These are phyloP conservation scores for Oncorhynchus keta DNA, from an alignment of 2,113 vertebrate species.

Conservation along the genomic window DNA sequence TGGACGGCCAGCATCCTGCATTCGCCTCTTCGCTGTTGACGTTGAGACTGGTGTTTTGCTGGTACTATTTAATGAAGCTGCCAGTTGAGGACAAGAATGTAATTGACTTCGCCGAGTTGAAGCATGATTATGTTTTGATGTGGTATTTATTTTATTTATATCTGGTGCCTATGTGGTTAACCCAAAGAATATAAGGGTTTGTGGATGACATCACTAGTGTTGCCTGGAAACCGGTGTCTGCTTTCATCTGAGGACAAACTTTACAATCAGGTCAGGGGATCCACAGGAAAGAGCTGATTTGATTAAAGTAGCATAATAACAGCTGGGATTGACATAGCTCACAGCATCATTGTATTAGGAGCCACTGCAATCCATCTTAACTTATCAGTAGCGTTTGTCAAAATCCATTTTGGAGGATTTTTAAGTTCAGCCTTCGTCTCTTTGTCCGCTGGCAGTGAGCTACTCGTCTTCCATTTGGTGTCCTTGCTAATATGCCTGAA, in stretches of 20 bases:
- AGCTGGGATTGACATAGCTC: background rate
- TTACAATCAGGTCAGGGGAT: background rate
- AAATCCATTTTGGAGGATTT: background rate
- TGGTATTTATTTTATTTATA: background rate
- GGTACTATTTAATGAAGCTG: too few relatives aligned
- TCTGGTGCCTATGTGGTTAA: too few relatives aligned
- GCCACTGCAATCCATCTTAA: background rate
- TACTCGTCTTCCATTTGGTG: too few relatives aligned
- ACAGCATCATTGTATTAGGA: background rate
- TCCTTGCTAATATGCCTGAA: too few relatives aligned
- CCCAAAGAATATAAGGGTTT: too few relatives aligned
- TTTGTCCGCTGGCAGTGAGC: background rate
- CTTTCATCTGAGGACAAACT: too few relatives aligned
- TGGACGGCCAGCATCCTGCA: too few relatives aligned
- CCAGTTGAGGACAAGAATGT: background rate
- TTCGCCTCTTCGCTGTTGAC: too few relatives aligned
- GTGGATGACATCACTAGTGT: too few relatives aligned
- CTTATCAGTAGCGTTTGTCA: background rate
- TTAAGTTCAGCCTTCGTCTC: background rate
- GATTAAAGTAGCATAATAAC: conserved; percentile 32
- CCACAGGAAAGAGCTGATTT: conserved; percentile 19
- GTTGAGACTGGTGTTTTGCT: too few relatives aligned
- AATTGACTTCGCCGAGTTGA: background rate
- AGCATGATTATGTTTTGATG: too few relatives aligned
- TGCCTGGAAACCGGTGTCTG: too few relatives aligned